phyloP scores from a whole-genome alignment of 30 jellyfish, hydroid and myxozoan genomes.

The Pseudorhiza aurosa region DNA sequence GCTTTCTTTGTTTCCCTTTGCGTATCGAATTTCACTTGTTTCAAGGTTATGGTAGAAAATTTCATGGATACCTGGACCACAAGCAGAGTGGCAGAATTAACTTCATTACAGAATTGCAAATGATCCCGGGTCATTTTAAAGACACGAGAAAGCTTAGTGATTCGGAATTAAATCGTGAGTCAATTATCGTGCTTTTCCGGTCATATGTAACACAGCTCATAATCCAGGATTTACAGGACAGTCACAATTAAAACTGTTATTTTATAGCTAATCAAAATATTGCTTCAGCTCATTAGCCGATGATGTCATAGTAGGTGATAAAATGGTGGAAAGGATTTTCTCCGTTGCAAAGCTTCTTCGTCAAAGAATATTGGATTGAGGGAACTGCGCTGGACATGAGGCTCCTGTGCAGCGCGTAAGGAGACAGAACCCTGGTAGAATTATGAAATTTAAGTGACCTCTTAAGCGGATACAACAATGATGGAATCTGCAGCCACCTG shows the following conservation, averaged over 20 bases:
- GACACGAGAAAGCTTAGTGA: constrained; percentile 15
- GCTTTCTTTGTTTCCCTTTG: constrained; percentile 16
- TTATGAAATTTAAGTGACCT: no score
- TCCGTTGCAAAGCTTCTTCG: no score
- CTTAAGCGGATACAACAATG: no score
- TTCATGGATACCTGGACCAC: constrained; percentile 25
- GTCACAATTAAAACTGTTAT: constrained; percentile 12
- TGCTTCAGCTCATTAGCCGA: constrained; percentile 8
- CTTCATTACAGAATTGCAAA: constrained; percentile 7
- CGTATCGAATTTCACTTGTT: constrained; percentile 15
- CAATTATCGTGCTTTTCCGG: neutral
- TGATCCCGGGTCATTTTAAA: constrained; percentile 2
- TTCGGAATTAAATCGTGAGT: constrained; percentile 1
- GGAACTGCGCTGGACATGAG: no score
- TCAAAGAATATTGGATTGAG: no score
- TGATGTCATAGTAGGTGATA: constrained; percentile 22
- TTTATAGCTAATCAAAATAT: constrained; percentile 11
- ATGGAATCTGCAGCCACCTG: no score
- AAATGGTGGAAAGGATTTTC: neutral
- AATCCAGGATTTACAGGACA: constrained; percentile 22
- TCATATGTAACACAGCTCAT: constrained; percentile 15
- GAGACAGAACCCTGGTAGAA: no score
- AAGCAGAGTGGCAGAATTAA: constrained; percentile 7
- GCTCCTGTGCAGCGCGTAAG: no score
- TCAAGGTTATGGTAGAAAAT: constrained; percentile 12